These are phyloP conservation scores for Parascotia fuliginaria DNA, from an alignment of 2,888 invertebrate species.

Conservation along the genomic window DNA sequence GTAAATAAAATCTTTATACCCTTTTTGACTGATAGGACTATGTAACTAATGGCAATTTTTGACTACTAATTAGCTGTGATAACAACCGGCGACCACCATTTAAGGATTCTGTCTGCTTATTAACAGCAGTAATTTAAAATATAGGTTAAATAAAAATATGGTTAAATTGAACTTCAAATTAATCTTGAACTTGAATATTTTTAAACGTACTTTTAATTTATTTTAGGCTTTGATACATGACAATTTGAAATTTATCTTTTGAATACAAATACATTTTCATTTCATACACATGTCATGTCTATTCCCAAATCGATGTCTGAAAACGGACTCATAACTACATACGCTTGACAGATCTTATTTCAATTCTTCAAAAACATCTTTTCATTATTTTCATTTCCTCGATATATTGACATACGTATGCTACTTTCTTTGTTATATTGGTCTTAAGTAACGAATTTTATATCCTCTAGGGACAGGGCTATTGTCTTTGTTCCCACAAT, in stretches of 20 bases:
- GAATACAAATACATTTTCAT: conserved; percentile 5
- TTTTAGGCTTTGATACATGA: neutral
- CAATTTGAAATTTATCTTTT: conserved; percentile 1
- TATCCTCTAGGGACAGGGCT: conserved; percentile 22
- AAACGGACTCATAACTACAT: conserved; percentile 5
- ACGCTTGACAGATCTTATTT: neutral
- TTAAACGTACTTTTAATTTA: too few species aligned
- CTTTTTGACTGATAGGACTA: too few species aligned
- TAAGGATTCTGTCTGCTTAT: too few species aligned
- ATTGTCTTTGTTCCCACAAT: conserved; percentile 40
- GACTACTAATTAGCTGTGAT: too few species aligned
- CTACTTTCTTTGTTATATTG: conserved; percentile 32
- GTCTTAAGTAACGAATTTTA: conserved; percentile 40
- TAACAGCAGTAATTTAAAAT: too few species aligned
- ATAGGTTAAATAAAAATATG: too few species aligned
- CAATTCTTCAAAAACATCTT: conserved; percentile 9
- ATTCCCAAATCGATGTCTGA: conserved; percentile 7
- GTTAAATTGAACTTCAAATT: too few species aligned
- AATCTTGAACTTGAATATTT: too few species aligned
- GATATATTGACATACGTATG: conserved; percentile 40
- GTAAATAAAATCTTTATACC: neutral
- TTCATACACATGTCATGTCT: conserved; percentile 5
- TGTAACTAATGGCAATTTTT: too few species aligned
- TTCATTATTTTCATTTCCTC: conserved; percentile 10
- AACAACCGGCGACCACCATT: too few species aligned